A percentile compares a stretch with the other conserved stretches of the same genome.
Conservation (phyloP, 2,797 vertebrate species). For the Hapalemur alaotrensis region DNA sequence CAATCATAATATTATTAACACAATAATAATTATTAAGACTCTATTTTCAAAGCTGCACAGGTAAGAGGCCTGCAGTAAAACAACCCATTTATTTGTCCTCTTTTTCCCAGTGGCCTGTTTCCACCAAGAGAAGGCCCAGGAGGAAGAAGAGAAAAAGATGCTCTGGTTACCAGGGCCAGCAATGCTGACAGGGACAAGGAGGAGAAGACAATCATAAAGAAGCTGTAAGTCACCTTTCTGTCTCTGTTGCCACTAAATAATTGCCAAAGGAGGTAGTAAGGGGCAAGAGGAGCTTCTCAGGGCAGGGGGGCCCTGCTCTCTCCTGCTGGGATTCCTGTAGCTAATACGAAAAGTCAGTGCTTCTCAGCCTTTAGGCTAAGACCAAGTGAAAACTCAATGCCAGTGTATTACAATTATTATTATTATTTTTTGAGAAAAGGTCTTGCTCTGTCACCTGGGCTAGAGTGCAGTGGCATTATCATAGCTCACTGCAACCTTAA, state of each 20-base stretch:
- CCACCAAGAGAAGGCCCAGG: conserved; percentile 84
- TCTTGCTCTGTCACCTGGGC: not conserved
- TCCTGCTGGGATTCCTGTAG: fast-evolving
- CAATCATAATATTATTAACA: not conserved
- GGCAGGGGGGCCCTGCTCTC: not conserved
- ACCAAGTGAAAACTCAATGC: not conserved
- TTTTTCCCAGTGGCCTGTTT: conserved; percentile 88
- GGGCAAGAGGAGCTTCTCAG: not conserved
- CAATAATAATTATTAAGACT: not conserved
- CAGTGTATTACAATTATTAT: not conserved
- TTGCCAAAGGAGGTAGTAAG: not conserved
- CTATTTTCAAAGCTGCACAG: not conserved
- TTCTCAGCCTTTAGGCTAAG: not conserved
- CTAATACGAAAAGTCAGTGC: not conserved
- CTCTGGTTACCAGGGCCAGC: conserved; percentile 46
- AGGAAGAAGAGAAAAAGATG: conserved; percentile 86
- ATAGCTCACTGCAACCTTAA: not conserved
- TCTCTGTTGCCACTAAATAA: not conserved
- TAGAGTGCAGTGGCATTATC: not conserved
- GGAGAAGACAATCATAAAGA: conserved; percentile 90
- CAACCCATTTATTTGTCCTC: not conserved
- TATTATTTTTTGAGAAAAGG: not conserved
- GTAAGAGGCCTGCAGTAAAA: not conserved
- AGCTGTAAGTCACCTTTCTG: conserved; percentile 88
- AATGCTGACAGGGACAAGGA: conserved; percentile 71